Evolutionary conservation across 2,113 vertebrate genomes (phyloP), one percentile per base, ranked within the genome.

Genomic region (Saccopteryx leptura): DNA sequence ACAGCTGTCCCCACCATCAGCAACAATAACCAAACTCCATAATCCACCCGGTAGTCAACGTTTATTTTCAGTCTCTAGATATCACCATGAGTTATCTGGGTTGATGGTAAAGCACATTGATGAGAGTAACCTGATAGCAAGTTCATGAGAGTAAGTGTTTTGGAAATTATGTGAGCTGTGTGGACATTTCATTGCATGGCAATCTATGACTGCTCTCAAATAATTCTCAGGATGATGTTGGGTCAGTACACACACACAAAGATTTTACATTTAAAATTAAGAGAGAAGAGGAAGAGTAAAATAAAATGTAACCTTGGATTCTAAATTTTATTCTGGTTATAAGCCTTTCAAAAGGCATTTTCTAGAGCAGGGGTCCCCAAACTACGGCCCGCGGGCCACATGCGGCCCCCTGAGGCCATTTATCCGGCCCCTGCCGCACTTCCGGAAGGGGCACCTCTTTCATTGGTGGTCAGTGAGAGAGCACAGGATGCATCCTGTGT

Each of bases 51-150:
- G 4, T 2, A 31, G 21, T 9, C 14, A 3, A 23, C 3, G 7
- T 31, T 50, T 14, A 10, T 18, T 46, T 24, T 11, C 5, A 39
- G 65, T 69, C 60, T 76, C 26, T 15, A n/a, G 58, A 2, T 5
- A 33, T 0, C 1, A 0, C 61, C 0, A 4, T 9, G 24, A 33
- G 46, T 33, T 60, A 33, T 18, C 52, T 31, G 12, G 10, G 28
- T 5, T 24, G 9, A 39, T 10, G 12, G 7, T 23, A 2, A 3
- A 46, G 8, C n/a, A 81, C 69, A 23, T 0, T 2, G 56, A 28
- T 46, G 33, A 50, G 0, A 8, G 9, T 5, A 9, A 39, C 23
- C 12, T 81, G 50, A 63, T 4, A 54, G 66, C 48, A 48, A 81
- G 19, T 2, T 63, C 56, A 19, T 1, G 24, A 68, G 24, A 50